Percentiles rank a stretch among this genome's conserved stretches.
These are phyloP conservation scores for Endomychus coccineus DNA, from an alignment of 2,888 invertebrate genomes.

Conservation along the genomic window DNA sequence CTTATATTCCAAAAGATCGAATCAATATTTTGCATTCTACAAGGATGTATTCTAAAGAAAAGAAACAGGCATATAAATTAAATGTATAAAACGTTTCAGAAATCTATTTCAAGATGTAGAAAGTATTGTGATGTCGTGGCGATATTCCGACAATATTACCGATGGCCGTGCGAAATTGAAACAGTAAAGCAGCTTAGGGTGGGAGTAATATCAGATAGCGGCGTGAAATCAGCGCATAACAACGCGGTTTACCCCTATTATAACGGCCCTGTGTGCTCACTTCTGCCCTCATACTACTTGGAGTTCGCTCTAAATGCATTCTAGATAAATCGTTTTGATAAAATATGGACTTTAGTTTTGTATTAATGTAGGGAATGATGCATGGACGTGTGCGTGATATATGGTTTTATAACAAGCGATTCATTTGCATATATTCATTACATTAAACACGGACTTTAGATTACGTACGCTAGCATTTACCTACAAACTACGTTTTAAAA, in stretches of 20 bases:
- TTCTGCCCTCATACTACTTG: slow-evolving; percentile 30
- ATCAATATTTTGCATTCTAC: too few species aligned
- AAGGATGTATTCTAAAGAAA: too few species aligned
- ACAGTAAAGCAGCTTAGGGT: slow-evolving; percentile 31
- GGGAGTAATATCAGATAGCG: slow-evolving; percentile 43
- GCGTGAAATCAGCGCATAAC: slow-evolving; percentile 45
- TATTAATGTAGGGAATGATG: slow-evolving; percentile 39
- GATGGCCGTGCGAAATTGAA: slow-evolving; percentile 28
- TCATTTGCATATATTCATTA: slow-evolving; percentile 31
- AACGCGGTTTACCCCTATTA: slow-evolving; percentile 46
- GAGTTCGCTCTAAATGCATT: slow-evolving; percentile 39
- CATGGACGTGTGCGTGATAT: slow-evolving; percentile 36
- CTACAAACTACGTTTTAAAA: too few species aligned
- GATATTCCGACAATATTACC: too few species aligned
- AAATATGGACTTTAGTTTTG: slow-evolving; percentile 43
- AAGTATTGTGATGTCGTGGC: too few species aligned
- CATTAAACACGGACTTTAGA: slow-evolving; percentile 13
- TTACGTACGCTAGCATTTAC: too few species aligned
- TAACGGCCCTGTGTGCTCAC: slow-evolving; percentile 34
- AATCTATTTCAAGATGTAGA: too few species aligned
- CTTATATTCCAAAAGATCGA: too few species aligned
- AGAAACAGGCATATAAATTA: too few species aligned
- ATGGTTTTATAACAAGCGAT: slow-evolving; percentile 35
- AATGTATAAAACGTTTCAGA: too few species aligned
- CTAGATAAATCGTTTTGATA: slow-evolving; percentile 43